phyloP scores from a whole-genome alignment of 2,888 invertebrate genomes.

The Oasisia sp. region DNA sequence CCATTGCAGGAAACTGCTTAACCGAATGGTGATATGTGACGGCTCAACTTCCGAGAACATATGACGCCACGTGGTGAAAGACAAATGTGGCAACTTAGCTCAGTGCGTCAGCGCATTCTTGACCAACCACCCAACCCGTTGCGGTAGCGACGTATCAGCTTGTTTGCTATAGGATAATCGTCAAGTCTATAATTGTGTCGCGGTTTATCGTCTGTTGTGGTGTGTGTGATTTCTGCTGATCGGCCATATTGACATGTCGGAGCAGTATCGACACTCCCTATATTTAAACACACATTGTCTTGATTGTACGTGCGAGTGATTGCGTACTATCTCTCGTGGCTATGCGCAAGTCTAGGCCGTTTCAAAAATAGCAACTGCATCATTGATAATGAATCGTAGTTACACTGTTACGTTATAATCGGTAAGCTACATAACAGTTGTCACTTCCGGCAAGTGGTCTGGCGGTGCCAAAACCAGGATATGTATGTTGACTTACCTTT shows the following conservation, averaged over 20 bases:
- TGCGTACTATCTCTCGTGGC: neutral
- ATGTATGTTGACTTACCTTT: neutral
- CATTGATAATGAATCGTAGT: neutral
- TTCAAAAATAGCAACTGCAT: neutral
- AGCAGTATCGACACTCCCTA: neutral
- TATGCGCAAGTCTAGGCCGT: neutral
- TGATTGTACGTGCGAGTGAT: neutral
- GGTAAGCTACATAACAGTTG: neutral
- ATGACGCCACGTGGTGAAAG: no score
- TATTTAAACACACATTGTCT: neutral
- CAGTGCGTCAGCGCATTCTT: neutral
- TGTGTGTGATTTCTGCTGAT: neutral
- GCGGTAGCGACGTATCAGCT: neutral
- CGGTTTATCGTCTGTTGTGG: neutral
- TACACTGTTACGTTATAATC: neutral
- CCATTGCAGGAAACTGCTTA: no score
- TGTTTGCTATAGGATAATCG: neutral
- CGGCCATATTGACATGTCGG: neutral
- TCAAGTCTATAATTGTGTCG: neutral
- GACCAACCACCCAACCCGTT: neutral
- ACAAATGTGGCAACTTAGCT: neutral
- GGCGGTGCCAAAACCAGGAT: neutral
- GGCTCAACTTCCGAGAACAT: no score
- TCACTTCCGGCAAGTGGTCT: neutral
- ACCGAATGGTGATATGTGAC: no score